A percentile compares a stretch with the other conserved stretches of the same genome.
phyloP scores from a whole-genome alignment of 2,113 vertebrate genomes.

The Catagonus wagneri region DNA sequence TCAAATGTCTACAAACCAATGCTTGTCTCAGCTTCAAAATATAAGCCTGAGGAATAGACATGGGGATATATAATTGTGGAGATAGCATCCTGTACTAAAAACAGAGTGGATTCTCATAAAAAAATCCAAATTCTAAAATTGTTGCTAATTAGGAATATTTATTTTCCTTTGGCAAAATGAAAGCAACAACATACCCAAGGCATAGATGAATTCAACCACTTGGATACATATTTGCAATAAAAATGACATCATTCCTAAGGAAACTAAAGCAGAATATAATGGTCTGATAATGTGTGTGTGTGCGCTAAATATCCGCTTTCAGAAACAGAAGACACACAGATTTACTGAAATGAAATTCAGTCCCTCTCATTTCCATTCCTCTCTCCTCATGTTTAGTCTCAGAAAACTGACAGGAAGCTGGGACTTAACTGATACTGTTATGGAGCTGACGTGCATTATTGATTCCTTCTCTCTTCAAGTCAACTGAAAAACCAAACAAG shows the following conservation, averaged over 20 bases:
- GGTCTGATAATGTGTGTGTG: background rate
- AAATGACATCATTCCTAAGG: background rate
- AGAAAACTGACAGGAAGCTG: background rate
- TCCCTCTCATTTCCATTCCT: background rate
- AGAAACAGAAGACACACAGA: background rate
- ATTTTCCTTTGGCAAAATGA: background rate
- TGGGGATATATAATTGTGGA: background rate
- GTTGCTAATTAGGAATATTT: background rate
- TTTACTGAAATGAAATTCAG: background rate
- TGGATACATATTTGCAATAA: background rate
- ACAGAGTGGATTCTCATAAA: background rate
- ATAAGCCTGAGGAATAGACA: background rate
- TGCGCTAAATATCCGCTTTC: background rate
- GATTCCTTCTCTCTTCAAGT: background rate
- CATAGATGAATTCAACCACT: background rate
- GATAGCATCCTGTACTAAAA: background rate
- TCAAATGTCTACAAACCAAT: background rate
- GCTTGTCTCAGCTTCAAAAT: background rate
- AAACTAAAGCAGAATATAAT: background rate
- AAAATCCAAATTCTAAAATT: background rate
- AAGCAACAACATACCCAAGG: background rate
- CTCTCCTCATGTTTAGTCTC: background rate
- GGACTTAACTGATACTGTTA: background rate
- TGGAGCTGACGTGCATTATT: background rate
- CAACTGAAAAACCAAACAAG: slow-evolving; percentile 12